Evolutionary conservation across 2,797 vertebrate species (phyloP).

Genomic region (Gymnothorax javanicus): DNA sequence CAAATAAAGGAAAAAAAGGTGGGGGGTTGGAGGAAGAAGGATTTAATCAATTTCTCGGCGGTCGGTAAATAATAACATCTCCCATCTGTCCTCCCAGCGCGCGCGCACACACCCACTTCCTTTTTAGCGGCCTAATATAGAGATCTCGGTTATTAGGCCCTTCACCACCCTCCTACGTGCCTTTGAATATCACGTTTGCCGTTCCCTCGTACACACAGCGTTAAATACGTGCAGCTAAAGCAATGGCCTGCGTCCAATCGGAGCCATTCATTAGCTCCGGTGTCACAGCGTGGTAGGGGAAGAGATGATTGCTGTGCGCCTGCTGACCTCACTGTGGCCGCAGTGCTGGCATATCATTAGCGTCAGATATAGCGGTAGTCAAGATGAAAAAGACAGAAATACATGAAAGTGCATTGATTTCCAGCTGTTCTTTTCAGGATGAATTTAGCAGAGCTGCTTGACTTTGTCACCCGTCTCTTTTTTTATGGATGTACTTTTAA

Average conservation of each 20-base stretch:
- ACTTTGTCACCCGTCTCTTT: neutral
- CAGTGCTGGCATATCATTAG: neutral
- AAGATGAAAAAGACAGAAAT: neutral
- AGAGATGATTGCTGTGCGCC: neutral
- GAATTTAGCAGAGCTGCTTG: neutral
- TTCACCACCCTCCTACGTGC: neutral
- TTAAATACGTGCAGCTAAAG: constrained; percentile 21
- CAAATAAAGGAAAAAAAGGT: neutral
- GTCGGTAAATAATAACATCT: constrained; percentile 17
- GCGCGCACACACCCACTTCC: neutral
- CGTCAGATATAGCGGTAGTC: neutral
- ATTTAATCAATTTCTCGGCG: constrained; percentile 24
- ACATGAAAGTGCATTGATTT: neutral
- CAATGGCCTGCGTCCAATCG: constrained; percentile 12
- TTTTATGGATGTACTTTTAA: neutral
- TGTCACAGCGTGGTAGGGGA: neutral
- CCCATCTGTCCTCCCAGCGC: neutral
- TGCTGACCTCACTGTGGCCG: neutral
- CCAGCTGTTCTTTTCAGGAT: neutral
- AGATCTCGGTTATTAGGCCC: neutral
- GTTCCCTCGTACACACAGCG: neutral
- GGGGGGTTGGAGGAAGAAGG: constrained; percentile 4
- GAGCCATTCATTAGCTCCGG: constrained; percentile 22
- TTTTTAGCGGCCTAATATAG: constrained; percentile 21
- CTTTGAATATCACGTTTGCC: constrained; percentile 9